phyloP scores from a whole-genome alignment of 2,113 vertebrate genomes.

The Sander vitreus region DNA sequence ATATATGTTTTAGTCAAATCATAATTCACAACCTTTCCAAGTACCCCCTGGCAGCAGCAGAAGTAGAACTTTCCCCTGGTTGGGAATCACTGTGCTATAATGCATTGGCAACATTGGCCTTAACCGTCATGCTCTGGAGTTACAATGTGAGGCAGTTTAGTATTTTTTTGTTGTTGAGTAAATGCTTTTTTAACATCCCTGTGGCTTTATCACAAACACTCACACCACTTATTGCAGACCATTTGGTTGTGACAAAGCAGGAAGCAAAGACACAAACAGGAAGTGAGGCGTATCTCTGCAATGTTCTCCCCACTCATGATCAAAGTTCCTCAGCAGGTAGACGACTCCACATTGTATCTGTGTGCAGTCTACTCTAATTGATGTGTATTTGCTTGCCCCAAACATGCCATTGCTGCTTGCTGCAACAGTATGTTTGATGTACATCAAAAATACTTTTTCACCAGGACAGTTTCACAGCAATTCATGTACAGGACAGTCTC shows the following conservation, averaged over 20 bases:
- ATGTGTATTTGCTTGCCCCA: background rate
- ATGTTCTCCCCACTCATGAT: conserved; percentile 4
- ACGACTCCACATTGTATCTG: background rate
- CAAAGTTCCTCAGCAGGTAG: conserved; percentile 8
- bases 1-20: background rate
- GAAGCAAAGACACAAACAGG: conserved; percentile 61
- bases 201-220: conserved; percentile 11
- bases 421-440: background rate
- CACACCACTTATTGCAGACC: background rate
- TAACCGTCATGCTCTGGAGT: conserved; percentile 20
- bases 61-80: background rate
- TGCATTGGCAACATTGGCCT: background rate
- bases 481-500: background rate
- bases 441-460: background rate
- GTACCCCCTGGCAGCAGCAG: background rate
- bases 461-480: background rate
- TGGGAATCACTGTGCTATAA: background rate
- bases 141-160: background rate
- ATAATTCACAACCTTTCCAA: background rate
- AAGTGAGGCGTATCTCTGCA: conserved; percentile 44
- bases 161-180: background rate
- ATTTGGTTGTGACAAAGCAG: conserved; percentile 34
- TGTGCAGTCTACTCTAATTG: background rate
- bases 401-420: background rate
- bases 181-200: conserved; percentile 13